Base-by-base conservation (phyloP, 2,888 invertebrate genomes). In the Ectropis crepuscularia region DNA sequence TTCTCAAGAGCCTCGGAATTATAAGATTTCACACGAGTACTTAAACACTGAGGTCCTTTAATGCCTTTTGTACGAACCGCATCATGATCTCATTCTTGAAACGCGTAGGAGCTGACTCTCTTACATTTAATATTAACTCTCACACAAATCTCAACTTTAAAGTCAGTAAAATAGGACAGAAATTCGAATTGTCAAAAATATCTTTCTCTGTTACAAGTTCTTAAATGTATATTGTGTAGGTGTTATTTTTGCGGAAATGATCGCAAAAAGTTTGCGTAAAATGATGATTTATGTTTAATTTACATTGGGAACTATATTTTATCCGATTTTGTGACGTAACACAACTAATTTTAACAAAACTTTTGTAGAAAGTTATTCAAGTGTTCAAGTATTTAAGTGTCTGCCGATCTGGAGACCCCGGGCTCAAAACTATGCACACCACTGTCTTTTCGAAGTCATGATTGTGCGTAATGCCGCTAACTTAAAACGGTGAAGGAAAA, bases 21-120 rank as follows among this genome's bases (percentile, higher is more conserved):
- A 75, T 69, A 72, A 72, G 74, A 72, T 74, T 75, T 75, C 74
- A 69, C 74, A 73, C 72, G 69, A 73, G 63, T 50, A 63, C 68
- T 72, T 72, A 74, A 72, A 74, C 71, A 70, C 65, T 65, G 67
- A 54, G 42, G 48, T 53, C 51, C 62, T 62, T 46, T 69, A 70
- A 72, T 70, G 63, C 69, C 71, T 68, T 74, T 72, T 71, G 73
- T 70, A 68, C 69, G 69, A 70, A 68, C 71, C 70, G 68, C 73
- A 55, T 63, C 70, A 72, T 72, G 74, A 73, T 71, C 72, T 74
- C 74, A 72, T 72, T 69, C 68, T 67, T 59, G 63, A 65, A 68
- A 64, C 65, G 70, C 67, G 74, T 73, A 66, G 74, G 73, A 54
- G 64, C 37, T 48, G 48, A 47, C 48, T 48, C 55, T 53, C 47